Evolutionary conservation across 92 coral and sea anemone species (phyloP), one percentile per base, ranked within the genome.

Genomic region (Porites cylindrica): DNA sequence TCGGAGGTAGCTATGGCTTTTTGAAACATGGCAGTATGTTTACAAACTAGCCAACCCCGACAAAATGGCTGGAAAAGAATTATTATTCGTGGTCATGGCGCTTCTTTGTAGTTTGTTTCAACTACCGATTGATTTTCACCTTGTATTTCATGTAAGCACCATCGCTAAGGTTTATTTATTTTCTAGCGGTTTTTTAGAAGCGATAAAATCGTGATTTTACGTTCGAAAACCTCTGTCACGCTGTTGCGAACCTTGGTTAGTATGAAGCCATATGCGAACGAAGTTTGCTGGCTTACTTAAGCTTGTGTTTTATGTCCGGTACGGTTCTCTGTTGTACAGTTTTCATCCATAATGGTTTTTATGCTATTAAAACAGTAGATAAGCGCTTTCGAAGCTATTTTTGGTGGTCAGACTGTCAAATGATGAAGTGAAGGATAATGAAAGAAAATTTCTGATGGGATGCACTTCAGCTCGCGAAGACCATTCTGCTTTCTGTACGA

Each of bases 41-140:
- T 95, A 95, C 98, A 95, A 95, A 92, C 93, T 91, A 90, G 85
- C 92, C 76, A 64, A 91, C 94, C 85, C 91, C 96, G 94, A 91
- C 96, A 93, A 93, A 95, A 93, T 90, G 98, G 95, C 96, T 90
- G 87, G 88, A 90, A 86, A 85, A 91, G 88, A 81, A 71, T 85
- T 90, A 91, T 91, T 87, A 94, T 92, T 86, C 92, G 86, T 82
- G 93, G 86, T 90, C 94, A 89, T 66, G 66, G 78, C 88, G 84
- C 92, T 84, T 72, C 77, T 82, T 90, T 78, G 86, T 77, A 81
- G 75, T 79, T 90, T 88, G 88, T 89, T 92, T 88, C 91, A 70
- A 79, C 82, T 73, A 83, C 8, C 52, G 80, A 73, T 47, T 80
- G 63, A 83, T 74, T 47, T 74, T 83, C 50, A 53, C 50, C 73